phyloP scores from a whole-genome alignment of 2,113 vertebrate species.

The Apteryx mantelli region DNA sequence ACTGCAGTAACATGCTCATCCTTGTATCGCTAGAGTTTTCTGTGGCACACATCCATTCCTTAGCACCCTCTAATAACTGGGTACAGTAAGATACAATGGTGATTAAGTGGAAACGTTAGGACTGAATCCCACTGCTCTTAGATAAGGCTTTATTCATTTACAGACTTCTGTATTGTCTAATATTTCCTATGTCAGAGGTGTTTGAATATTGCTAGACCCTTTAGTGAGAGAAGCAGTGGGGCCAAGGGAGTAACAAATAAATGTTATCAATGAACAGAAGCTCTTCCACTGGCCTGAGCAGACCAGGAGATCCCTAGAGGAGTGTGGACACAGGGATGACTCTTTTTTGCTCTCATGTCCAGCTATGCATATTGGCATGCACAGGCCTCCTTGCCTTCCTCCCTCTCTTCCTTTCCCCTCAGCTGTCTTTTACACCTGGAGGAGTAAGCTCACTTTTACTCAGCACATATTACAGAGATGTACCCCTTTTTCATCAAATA shows the following conservation, averaged over 20 bases:
- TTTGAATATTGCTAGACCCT: background rate
- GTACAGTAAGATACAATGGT: background rate
- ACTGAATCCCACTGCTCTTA: background rate
- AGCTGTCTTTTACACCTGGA: background rate
- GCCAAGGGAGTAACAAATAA: background rate
- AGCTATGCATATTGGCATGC: fast-evolving
- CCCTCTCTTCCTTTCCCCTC: background rate
- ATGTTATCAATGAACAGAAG: background rate
- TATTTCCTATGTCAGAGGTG: background rate
- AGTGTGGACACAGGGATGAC: background rate
- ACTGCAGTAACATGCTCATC: background rate
- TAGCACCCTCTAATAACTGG: background rate
- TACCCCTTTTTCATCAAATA: background rate
- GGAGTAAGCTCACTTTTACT: background rate
- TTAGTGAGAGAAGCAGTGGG: background rate
- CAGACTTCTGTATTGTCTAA: background rate
- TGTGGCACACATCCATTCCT: background rate
- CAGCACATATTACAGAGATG: background rate
- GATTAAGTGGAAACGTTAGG: background rate
- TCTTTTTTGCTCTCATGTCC: background rate
- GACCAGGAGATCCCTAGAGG: fast-evolving
- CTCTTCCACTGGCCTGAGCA: background rate
- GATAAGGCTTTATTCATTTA: background rate
- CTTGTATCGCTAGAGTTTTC: background rate
- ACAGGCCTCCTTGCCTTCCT: background rate